Percentiles rank a stretch among this genome's conserved stretches.
Evolutionary conservation across 2,888 invertebrate species (phyloP).

Genomic region (Latrodectus hesperus): DNA sequence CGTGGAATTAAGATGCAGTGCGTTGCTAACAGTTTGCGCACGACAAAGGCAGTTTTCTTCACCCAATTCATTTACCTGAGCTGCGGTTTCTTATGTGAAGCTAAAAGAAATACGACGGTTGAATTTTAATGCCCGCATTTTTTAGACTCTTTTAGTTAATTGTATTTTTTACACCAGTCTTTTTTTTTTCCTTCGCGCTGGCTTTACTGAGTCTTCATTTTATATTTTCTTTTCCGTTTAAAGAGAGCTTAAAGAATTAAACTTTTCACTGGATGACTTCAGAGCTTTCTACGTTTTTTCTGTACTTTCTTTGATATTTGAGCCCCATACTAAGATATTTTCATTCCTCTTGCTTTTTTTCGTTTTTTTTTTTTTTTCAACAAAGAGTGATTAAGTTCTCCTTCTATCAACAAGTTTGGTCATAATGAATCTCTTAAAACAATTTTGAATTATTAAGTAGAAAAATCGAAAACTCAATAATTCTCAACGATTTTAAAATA

Average conservation of each 20-base stretch:
- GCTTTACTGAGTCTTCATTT: slow-evolving; percentile 1
- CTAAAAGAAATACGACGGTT: slow-evolving; percentile 30
- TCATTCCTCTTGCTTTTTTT: not conserved
- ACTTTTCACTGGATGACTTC: slow-evolving; percentile 17
- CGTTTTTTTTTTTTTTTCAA: slow-evolving; percentile 12
- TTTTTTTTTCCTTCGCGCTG: slow-evolving; percentile 22
- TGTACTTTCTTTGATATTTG: too few relatives aligned
- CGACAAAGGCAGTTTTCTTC: not conserved
- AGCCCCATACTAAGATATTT: slow-evolving; percentile 4
- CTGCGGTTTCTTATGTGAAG: slow-evolving; percentile 32
- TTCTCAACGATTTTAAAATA: too few relatives aligned
- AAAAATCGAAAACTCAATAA: too few relatives aligned
- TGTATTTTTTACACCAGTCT: slow-evolving; percentile 16
- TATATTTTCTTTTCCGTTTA: slow-evolving; percentile 9
- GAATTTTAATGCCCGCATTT: slow-evolving; percentile 41
- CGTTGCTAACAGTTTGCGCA: slow-evolving; percentile 17
- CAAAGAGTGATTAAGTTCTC: not conserved
- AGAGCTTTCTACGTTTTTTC: not conserved
- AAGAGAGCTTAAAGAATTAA: slow-evolving; percentile 19
- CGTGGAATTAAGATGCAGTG: slow-evolving; percentile 32
- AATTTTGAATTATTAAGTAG: too few relatives aligned
- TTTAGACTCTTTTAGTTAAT: slow-evolving; percentile 17
- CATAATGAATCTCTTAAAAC: too few relatives aligned
- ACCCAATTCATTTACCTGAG: slow-evolving; percentile 10
- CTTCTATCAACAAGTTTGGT: slow-evolving; percentile 32